Percentiles rank a stretch among this genome's conserved stretches.
Conservation (phyloP, 1,140 invertebrate species). For the Rhynchophorus ferrugineus region DNA sequence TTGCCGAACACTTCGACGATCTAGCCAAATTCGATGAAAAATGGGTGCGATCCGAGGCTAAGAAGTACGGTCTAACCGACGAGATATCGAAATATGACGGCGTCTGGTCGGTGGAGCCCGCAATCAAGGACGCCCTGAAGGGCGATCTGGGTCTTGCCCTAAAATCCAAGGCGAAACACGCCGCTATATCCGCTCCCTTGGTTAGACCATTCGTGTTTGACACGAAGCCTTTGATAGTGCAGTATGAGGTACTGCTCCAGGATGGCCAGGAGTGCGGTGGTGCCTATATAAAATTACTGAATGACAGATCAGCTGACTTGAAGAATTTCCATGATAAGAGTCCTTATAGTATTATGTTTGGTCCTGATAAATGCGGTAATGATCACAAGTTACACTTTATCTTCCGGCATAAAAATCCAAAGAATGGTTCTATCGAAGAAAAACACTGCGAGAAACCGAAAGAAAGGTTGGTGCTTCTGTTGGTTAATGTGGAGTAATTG, state of each 20-base stretch:
- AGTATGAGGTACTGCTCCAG: conserved; percentile 86
- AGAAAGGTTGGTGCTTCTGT: conserved; percentile 45
- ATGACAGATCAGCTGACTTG: conserved; percentile 60
- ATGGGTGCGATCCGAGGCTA: conserved; percentile 87
- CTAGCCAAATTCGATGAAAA: conserved; percentile 60
- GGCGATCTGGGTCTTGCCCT: conserved; percentile 85
- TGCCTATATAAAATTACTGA: conserved; percentile 92
- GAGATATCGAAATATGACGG: conserved; percentile 94
- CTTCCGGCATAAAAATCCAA: conserved; percentile 91
- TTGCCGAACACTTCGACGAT: conserved; percentile 88
- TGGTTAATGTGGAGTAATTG: not conserved
- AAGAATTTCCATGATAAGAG: conserved; percentile 90
- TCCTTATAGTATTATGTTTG: conserved; percentile 98
- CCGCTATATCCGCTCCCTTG: conserved; percentile 83
- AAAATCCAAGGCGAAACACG: conserved; percentile 93
- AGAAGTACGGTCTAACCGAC: conserved; percentile 88
- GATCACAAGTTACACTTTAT: conserved; percentile 97
- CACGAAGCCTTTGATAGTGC: conserved; percentile 83
- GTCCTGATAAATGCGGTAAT: conserved; percentile 97
- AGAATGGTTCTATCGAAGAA: conserved; percentile 80
- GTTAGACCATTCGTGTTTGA: conserved; percentile 78
- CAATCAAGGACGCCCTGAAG: conserved; percentile 64
- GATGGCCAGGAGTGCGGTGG: conserved; percentile 98
- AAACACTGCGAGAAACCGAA: conserved; percentile 88
- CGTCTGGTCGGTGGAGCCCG: conserved; percentile 68